Percentiles rank a stretch among this genome's conserved stretches.
Evolutionary conservation across 2,888 invertebrate genomes (phyloP).

Genomic region (Lymantria dispar): DNA sequence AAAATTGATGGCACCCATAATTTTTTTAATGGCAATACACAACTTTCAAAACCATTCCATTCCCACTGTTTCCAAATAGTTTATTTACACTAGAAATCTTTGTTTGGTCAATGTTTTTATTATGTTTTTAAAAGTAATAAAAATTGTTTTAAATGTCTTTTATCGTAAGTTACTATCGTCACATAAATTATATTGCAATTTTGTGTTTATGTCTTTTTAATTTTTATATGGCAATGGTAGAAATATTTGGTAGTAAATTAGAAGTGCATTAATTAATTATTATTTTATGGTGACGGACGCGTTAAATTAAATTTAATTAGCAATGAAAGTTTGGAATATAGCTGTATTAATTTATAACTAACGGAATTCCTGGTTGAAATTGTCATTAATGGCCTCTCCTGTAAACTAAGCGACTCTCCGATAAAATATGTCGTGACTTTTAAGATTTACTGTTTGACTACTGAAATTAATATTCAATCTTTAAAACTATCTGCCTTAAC

Average conservation of each 20-base stretch:
- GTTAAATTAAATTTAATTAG: conserved; percentile 2
- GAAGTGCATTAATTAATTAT: conserved; percentile 24
- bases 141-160: conserved; percentile 39
- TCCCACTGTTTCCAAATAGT: conserved; percentile 58
- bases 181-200: conserved; percentile 43
- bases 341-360: not conserved
- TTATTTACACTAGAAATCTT: conserved; percentile 65
- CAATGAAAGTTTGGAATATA: not conserved
- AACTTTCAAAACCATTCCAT: conserved; percentile 44
- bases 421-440: not conserved
- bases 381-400: not conserved
- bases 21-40: conserved; percentile 67
- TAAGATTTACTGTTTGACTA: not conserved
- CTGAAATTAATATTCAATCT: too few relatives aligned
- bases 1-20: conserved; percentile 69
- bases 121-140: conserved; percentile 64
- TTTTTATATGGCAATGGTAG: conserved; percentile 4
- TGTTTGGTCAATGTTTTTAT: conserved; percentile 61
- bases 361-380: conserved; percentile 1
- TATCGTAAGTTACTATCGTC: conserved; percentile 48
- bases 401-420: not conserved
- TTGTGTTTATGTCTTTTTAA: conserved; percentile 28
- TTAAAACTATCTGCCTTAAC: too few relatives aligned
- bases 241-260: conserved; percentile 20
- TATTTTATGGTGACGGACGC: conserved; percentile 9